Percentiles rank a stretch among this genome's conserved stretches.
These are phyloP conservation scores for Vespertilio murinus DNA, from an alignment of 2,797 vertebrate genomes.

Conservation along the genomic window DNA sequence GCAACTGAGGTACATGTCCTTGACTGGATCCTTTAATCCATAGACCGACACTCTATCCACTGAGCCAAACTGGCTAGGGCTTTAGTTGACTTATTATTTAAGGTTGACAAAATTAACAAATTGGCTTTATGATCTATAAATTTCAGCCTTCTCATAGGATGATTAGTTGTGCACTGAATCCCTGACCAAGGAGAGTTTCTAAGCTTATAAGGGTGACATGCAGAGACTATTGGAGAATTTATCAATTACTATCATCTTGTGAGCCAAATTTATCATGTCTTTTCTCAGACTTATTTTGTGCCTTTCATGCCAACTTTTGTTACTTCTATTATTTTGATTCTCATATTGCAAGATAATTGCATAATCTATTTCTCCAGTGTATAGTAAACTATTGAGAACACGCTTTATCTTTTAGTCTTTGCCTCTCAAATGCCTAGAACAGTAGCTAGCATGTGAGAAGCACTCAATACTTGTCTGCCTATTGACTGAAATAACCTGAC, in stretches of 20 bases:
- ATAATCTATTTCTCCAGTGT: not conserved
- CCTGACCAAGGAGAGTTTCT: not conserved
- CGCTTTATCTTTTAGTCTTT: not conserved
- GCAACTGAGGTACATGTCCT: no score
- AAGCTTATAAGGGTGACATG: not conserved
- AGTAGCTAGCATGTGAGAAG: not conserved
- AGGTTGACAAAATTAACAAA: not conserved
- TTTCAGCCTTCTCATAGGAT: not conserved
- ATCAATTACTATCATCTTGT: not conserved
- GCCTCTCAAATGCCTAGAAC: not conserved
- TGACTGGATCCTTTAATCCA: no score
- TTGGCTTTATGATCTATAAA: not conserved
- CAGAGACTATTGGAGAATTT: not conserved
- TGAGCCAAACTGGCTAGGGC: no score
- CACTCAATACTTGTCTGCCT: not conserved
- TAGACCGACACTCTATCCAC: no score
- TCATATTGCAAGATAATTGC: not conserved
- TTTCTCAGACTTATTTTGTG: not conserved
- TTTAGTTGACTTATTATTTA: not conserved
- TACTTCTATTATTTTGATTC: not conserved
- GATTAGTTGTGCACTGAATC: not conserved
- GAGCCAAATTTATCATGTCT: not conserved
- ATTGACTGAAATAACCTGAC: not conserved
- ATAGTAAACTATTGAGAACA: not conserved
- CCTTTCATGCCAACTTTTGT: not conserved